Evolutionary conservation across 2,797 vertebrate species (phyloP), one percentile per base, ranked within the genome.

Genomic region (Schizopygopsis pylzovi): DNA sequence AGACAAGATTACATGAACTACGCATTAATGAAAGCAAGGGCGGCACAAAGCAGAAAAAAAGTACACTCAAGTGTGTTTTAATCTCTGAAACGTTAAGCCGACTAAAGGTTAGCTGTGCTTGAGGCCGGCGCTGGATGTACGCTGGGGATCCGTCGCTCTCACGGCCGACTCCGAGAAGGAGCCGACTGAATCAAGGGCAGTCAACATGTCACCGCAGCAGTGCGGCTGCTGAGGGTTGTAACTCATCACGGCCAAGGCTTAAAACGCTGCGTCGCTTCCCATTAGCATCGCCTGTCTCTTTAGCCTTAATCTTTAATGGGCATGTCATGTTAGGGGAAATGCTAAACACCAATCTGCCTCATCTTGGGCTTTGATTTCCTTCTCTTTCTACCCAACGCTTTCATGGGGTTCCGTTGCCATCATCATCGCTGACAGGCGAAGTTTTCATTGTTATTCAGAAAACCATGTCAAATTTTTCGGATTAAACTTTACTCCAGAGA

Each of bases 221-320:
- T 10, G 18, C 87, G 41, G 28, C 67, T 72, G 79, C 56, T 85
- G 63, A 82, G 61, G 72, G 82, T 72, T 82, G 88, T 79, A 82
- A 87, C 73, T 83, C 85, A 82, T 89, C 81, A 85, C 12, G 54
- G 76, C 63, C 45, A 6, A 28, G 45, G 85, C 77, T 87, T 82
- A 89, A 79, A 85, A 81, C 54, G 65, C 47, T 68, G 75, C n/a
- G 79, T 88, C 85, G 16, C 77, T 82, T 84, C 79, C 81, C 72
- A 90, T 91, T 90, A 88, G 86, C 88, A 79, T 84, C 63, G 33
- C 70, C 81, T 84, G 75, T 86, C 81, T 89, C 79, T 88, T 86
- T 83, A 84, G 82, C 76, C 88, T 85, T 89, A 87, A 88, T 89
- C 87, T 90, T 75, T 86, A 86, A 89, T 88, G 81, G 88, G 80